These are phyloP conservation scores for Streptopelia turtur DNA, from an alignment of 2,797 vertebrate genomes.

Conservation along the genomic window DNA sequence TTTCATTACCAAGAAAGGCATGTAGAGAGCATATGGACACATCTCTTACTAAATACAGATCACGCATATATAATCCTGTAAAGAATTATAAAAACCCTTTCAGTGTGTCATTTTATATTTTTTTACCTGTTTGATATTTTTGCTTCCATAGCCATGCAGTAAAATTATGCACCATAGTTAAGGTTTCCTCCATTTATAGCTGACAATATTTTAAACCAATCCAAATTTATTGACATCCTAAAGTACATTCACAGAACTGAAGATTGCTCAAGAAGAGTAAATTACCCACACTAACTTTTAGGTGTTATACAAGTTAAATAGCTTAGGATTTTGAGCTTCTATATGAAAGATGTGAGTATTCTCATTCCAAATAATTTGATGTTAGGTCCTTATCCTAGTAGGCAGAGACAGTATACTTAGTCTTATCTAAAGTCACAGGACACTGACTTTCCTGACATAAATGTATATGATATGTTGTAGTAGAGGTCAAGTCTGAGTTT, in stretches of 20 bases:
- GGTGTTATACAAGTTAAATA: not conserved
- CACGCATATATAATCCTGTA: not conserved
- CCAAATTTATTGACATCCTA: not conserved
- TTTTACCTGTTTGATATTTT: not conserved
- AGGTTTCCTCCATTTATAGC: not conserved
- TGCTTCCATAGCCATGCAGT: not conserved
- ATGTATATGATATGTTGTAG: not conserved
- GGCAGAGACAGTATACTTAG: not conserved
- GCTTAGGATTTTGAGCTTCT: not conserved
- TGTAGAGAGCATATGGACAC: not conserved
- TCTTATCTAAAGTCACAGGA: not conserved
- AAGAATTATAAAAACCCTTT: not conserved
- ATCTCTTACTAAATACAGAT: not conserved
- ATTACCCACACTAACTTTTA: not conserved
- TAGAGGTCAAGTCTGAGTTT: not conserved
- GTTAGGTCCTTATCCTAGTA: not conserved
- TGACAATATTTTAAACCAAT: not conserved
- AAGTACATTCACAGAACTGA: not conserved
- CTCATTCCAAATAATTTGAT: accelerated
- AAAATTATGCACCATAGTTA: not conserved
- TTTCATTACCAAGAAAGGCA: not conserved
- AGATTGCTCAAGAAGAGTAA: not conserved
- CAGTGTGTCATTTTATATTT: not conserved
- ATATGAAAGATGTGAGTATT: not conserved
- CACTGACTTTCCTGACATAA: not conserved